Conservation (phyloP, 2,888 invertebrate genomes). For the Tetramorium bicarinatum region DNA sequence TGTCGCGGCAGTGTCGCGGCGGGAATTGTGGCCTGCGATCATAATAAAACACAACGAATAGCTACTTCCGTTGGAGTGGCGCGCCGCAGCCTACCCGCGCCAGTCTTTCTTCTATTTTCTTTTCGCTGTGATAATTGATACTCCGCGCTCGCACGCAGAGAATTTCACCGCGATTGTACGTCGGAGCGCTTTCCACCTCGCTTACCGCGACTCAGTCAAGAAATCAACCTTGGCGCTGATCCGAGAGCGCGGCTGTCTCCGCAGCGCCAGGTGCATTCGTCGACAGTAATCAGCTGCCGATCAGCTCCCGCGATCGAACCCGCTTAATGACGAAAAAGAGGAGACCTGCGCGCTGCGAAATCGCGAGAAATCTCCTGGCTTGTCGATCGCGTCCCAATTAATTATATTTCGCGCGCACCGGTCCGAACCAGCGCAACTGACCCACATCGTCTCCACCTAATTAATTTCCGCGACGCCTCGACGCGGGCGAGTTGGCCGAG, state of each 20-base stretch:
- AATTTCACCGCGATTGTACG: slow-evolving; percentile 60
- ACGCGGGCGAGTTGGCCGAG: neutral
- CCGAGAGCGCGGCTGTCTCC: slow-evolving; percentile 63
- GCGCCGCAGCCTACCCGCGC: neutral
- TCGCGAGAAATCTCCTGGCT: neutral
- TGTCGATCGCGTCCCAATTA: slow-evolving; percentile 26
- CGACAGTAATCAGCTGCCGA: slow-evolving; percentile 69
- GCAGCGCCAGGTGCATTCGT: slow-evolving; percentile 65
- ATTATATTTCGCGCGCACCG: neutral
- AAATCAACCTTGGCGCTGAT: slow-evolving; percentile 69
- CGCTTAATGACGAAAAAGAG: slow-evolving; percentile 47
- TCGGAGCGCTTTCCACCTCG: slow-evolving; percentile 61
- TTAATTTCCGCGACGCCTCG: slow-evolving; percentile 33
- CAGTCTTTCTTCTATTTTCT: slow-evolving; percentile 27
- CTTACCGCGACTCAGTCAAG: neutral
- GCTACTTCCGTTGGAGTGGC: slow-evolving; percentile 49
- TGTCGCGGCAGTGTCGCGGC: slow-evolving; percentile 32
- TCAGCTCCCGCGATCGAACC: slow-evolving; percentile 36
- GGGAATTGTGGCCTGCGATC: slow-evolving; percentile 44
- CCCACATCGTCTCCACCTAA: slow-evolving; percentile 18
- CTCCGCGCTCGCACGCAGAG: slow-evolving; percentile 43
- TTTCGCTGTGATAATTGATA: slow-evolving; percentile 65
- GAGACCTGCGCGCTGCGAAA: neutral
- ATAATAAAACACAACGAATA: slow-evolving; percentile 46
- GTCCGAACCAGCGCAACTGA: neutral